phyloP scores from a whole-genome alignment of 2,888 invertebrate species.

The Clanis bilineata region DNA sequence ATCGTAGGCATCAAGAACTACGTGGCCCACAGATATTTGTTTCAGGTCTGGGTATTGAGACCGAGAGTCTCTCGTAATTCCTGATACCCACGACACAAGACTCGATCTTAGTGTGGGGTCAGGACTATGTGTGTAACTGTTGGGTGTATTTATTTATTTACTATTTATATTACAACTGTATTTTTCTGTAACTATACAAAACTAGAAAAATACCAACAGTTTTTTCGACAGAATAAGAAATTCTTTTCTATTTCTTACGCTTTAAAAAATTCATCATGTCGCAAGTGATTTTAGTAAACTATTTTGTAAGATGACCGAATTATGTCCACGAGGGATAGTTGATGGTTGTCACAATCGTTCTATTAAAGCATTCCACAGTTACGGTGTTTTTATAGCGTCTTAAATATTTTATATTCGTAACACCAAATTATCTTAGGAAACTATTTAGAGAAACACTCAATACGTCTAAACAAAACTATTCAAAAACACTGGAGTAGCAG shows the following conservation, averaged over 20 bases:
- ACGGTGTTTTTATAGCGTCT: conserved; percentile 13
- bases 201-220: neutral
- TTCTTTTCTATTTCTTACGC: conserved; percentile 10
- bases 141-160: neutral
- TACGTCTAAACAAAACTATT: neutral
- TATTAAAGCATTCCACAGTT: conserved; percentile 37
- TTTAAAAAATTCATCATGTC: conserved; percentile 44
- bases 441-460: neutral
- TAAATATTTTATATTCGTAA: conserved; percentile 14
- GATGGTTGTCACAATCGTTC: conserved; percentile 49
- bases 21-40: too few relatives aligned
- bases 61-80: too few relatives aligned
- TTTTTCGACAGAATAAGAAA: neutral
- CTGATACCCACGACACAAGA: too few relatives aligned
- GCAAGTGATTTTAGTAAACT: conserved; percentile 45
- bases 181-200: neutral
- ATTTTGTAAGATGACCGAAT: conserved; percentile 61
- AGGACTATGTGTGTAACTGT: too few relatives aligned
- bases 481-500: neutral
- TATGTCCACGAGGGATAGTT: conserved; percentile 56
- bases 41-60: too few relatives aligned
- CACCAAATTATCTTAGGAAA: neutral
- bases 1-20: too few relatives aligned
- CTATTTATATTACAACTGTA: neutral
- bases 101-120: too few relatives aligned